phyloP scores from a whole-genome alignment of 1,140 invertebrate genomes.

The Drosophila grimshawi region DNA sequence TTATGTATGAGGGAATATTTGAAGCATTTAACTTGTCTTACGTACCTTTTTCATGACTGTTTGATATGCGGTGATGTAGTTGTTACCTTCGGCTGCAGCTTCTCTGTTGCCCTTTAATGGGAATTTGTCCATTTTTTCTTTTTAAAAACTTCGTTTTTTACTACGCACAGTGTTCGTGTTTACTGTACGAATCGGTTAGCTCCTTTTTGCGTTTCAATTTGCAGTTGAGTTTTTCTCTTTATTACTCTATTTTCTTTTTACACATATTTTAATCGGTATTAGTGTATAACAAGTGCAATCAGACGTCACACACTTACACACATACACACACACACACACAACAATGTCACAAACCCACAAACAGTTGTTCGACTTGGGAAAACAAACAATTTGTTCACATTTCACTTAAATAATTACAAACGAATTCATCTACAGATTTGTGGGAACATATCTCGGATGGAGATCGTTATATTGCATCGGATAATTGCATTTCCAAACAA shows the following conservation, averaged over 20 bases:
- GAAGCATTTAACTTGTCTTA: neutral
- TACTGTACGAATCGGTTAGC: neutral
- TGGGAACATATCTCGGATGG: neutral
- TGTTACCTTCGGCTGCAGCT: slow-evolving; percentile 82
- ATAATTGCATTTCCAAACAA: slow-evolving; percentile 17
- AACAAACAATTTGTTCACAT: slow-evolving; percentile 52
- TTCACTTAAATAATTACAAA: slow-evolving; percentile 30
- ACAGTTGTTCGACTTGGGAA: slow-evolving; percentile 40
- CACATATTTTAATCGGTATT: slow-evolving; percentile 51
- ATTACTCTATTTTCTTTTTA: slow-evolving; percentile 1
- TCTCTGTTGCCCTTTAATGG: slow-evolving; percentile 85
- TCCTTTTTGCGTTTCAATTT: slow-evolving; percentile 65
- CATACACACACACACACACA: slow-evolving; percentile 46
- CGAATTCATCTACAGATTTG: neutral
- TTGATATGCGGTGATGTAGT: slow-evolving; percentile 85
- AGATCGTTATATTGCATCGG: neutral
- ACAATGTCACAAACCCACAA: slow-evolving; percentile 50
- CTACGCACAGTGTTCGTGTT: slow-evolving; percentile 2
- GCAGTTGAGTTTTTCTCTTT: slow-evolving; percentile 28
- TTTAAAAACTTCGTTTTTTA: slow-evolving; percentile 26
- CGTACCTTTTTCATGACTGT: slow-evolving; percentile 86
- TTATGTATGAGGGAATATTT: slow-evolving; percentile 2
- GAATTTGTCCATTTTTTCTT: slow-evolving; percentile 85
- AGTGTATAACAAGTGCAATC: slow-evolving; percentile 59
- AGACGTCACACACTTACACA: slow-evolving; percentile 59